phyloP scores from a whole-genome alignment of 2,113 vertebrate genomes.

The Pseudolaguvia tuberculata region DNA sequence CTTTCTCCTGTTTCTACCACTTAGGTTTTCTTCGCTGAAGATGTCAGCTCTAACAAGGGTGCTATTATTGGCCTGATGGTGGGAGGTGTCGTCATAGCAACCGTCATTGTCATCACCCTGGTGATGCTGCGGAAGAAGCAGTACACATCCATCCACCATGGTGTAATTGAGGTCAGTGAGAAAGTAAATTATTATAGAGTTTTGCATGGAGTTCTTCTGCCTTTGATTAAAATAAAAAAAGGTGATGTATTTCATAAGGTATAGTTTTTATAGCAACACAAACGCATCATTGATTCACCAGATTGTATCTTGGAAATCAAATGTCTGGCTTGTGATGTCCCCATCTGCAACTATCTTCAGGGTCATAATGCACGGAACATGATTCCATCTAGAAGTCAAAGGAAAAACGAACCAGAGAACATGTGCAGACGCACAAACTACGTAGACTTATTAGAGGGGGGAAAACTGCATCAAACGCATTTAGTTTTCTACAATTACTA shows the following conservation, averaged over 20 bases:
- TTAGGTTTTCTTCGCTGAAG: slow-evolving; percentile 94
- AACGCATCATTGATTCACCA: too few relatives aligned
- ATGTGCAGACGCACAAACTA: too few relatives aligned
- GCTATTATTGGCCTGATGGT: slow-evolving; percentile 99
- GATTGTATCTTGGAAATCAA: too few relatives aligned
- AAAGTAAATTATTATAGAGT: not conserved
- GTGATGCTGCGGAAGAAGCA: slow-evolving; percentile 99
- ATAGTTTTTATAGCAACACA: not conserved
- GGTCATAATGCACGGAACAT: too few relatives aligned
- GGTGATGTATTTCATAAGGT: not conserved
- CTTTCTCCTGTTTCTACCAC: not conserved
- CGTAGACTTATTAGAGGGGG: too few relatives aligned
- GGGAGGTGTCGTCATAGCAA: slow-evolving; percentile 97
- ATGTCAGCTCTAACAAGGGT: slow-evolving; percentile 94
- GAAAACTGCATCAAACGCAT: too few relatives aligned
- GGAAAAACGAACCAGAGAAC: too few relatives aligned
- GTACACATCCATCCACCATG: slow-evolving; percentile 97
- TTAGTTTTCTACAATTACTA: too few relatives aligned
- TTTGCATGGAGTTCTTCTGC: not conserved
- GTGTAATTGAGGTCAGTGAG: slow-evolving; percentile 79
- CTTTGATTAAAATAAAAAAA: not conserved
- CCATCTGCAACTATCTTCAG: too few relatives aligned
- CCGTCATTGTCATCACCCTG: slow-evolving; percentile 96
- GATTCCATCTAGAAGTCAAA: too few relatives aligned
- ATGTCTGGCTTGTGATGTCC: too few relatives aligned